A percentile compares a stretch with the other conserved stretches of the same genome.
phyloP scores from a whole-genome alignment of 2,797 vertebrate genomes.

The Syndactyla subalaris region DNA sequence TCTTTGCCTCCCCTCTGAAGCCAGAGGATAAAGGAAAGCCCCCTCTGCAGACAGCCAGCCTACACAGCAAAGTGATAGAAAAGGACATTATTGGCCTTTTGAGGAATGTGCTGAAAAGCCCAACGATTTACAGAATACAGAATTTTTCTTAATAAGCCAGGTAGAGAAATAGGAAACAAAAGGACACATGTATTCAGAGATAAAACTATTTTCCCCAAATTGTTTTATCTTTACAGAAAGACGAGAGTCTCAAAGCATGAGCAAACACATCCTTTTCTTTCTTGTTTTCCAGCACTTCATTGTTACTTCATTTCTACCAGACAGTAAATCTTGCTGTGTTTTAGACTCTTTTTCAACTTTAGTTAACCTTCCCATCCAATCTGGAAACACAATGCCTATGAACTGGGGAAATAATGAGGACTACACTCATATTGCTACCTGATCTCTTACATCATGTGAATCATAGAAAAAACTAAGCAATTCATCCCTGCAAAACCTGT shows the following conservation, averaged over 20 bases:
- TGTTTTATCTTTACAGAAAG: background rate
- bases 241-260: background rate
- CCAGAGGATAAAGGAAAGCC: background rate
- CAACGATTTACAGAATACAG: background rate
- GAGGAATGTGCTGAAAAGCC: background rate
- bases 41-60: background rate
- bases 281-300: background rate
- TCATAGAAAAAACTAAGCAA: background rate
- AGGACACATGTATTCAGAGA: background rate
- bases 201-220: background rate
- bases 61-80: background rate
- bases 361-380: slow-evolving; percentile 47
- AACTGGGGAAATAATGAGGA: slow-evolving; percentile 36
- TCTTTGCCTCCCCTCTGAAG: background rate
- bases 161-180: background rate
- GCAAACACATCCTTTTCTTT: background rate
- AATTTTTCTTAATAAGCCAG: background rate
- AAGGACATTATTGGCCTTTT: background rate
- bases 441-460: background rate
- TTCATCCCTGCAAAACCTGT: background rate
- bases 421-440: slow-evolving; percentile 6
- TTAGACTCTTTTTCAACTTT: slow-evolving; percentile 38
- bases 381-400: slow-evolving; percentile 18
- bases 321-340: slow-evolving; percentile 15
- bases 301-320: slow-evolving; percentile 25